Base-by-base conservation (phyloP, 92 coral and sea anemone genomes). In the Virgularia gustaviana region DNA sequence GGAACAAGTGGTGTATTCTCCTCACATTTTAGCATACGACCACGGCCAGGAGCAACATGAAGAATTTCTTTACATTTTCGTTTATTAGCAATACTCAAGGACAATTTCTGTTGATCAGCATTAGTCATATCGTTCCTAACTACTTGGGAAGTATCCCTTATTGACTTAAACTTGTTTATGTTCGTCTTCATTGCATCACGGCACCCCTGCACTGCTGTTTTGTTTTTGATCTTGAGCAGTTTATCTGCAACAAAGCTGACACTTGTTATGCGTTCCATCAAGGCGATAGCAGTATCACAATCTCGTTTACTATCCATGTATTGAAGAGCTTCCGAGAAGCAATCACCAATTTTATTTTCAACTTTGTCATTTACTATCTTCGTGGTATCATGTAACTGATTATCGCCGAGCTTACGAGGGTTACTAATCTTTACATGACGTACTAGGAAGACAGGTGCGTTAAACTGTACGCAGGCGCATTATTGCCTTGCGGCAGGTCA, bases 331-430 rank as follows among this genome's bases (percentile, higher is more conserved):
- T 39, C 15, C 9, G 8, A 7, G 45, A 39, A 39, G 15, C 45
- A 39, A 39, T 39, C 45, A 12, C 84, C 84, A 72, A 79, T 79
- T 30, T 36, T 36, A 23, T 49, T 41, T 57, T 72, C 63, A 28
- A 71, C 73, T 41, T 19, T 54, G 36, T 39, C 45, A 56, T 72
- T 71, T 35, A 70, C 72, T 6, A 35, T 62, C 59, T 77, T 77
- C 13, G n/a, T n/a, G n/a, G n/a, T n/a, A n/a, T n/a, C n/a, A n/a
- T n/a, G n/a, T n/a, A n/a, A n/a, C n/a, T n/a, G n/a, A n/a, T n/a
- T n/a, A n/a, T n/a, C n/a, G n/a, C n/a, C n/a, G n/a, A n/a, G n/a
- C n/a, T n/a, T n/a, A n/a, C n/a, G n/a, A n/a, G n/a, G n/a, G n/a
- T n/a, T n/a, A n/a, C n/a, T n/a, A n/a, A n/a, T n/a, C n/a, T n/a